phyloP scores from a whole-genome alignment of 2,113 vertebrate species.

The Colossoma macropomum region DNA sequence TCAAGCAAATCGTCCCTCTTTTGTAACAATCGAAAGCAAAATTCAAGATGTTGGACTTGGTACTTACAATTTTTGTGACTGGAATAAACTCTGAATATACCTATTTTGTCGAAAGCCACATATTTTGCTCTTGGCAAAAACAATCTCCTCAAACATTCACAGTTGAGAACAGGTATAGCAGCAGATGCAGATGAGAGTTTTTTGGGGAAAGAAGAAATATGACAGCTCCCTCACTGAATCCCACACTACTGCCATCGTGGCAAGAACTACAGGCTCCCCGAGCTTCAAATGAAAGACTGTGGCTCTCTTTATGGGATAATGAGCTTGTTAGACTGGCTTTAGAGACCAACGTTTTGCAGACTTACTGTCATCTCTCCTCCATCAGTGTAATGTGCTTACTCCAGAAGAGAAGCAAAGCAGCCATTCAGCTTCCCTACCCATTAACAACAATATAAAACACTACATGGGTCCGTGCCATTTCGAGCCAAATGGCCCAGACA shows the following conservation, averaged over 20 bases:
- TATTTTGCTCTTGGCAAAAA: slow-evolving; percentile 1
- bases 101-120: neutral
- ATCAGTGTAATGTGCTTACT: slow-evolving; percentile 49
- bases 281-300: slow-evolving; percentile 39
- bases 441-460: slow-evolving; percentile 38
- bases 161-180: neutral
- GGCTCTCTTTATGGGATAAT: slow-evolving; percentile 50
- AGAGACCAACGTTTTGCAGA: slow-evolving; percentile 44
- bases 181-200: neutral
- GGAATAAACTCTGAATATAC: neutral
- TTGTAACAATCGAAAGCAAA: neutral
- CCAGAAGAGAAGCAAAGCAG: slow-evolving; percentile 24
- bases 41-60: neutral
- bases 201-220: neutral
- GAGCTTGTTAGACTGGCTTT: slow-evolving; percentile 54
- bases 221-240: slow-evolving; percentile 25
- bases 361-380: slow-evolving; percentile 39
- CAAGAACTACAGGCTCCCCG: neutral
- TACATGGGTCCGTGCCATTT: slow-evolving; percentile 1
- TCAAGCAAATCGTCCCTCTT: neutral
- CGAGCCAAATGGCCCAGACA: slow-evolving; percentile 8
- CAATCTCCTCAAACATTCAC: neutral
- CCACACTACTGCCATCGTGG: neutral
- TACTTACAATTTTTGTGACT: neutral
- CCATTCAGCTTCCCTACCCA: slow-evolving; percentile 29